Conservation (phyloP, 2,888 invertebrate species). For the Amphipyra tragopoginis region DNA sequence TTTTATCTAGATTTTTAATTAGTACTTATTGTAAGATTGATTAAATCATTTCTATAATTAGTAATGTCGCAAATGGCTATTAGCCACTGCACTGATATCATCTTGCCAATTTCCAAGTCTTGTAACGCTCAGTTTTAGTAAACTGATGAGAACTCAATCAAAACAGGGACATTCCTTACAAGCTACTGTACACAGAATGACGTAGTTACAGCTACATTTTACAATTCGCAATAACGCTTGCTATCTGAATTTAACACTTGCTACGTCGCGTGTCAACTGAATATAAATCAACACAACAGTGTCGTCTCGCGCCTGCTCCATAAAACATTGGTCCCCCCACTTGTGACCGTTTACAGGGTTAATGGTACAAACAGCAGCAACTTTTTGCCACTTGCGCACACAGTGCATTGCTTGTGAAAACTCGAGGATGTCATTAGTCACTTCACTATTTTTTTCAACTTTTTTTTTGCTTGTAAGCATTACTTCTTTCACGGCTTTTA, state of each 20-base stretch:
- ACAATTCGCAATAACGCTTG: slow-evolving; percentile 33
- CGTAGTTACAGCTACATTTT: slow-evolving; percentile 9
- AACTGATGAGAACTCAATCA: slow-evolving; percentile 2
- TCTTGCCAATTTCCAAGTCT: slow-evolving; percentile 18
- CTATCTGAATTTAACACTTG: slow-evolving; percentile 52
- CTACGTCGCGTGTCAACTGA: slow-evolving; percentile 50
- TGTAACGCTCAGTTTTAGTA: neutral
- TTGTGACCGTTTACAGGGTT: slow-evolving; percentile 62
- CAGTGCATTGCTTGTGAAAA: slow-evolving; percentile 30
- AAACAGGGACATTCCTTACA: neutral
- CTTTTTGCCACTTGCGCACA: slow-evolving; percentile 30
- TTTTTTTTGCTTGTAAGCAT: slow-evolving; percentile 25
- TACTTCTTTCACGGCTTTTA: slow-evolving; percentile 15
- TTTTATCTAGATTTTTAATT: slow-evolving; percentile 13
- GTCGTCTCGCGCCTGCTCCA: slow-evolving; percentile 23
- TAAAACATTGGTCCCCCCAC: slow-evolving; percentile 45
- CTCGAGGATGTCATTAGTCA: slow-evolving; percentile 13
- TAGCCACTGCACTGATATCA: slow-evolving; percentile 16
- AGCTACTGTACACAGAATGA: neutral
- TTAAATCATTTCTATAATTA: slow-evolving; percentile 27
- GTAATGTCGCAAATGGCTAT: neutral
- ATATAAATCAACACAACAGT: slow-evolving; percentile 53
- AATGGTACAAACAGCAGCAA: slow-evolving; percentile 48
- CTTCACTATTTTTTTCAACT: slow-evolving; percentile 9
- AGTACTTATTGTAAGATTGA: slow-evolving; percentile 4